These are phyloP conservation scores for Cydia strobilella DNA, from an alignment of 1,140 invertebrate genomes.

Conservation along the genomic window DNA sequence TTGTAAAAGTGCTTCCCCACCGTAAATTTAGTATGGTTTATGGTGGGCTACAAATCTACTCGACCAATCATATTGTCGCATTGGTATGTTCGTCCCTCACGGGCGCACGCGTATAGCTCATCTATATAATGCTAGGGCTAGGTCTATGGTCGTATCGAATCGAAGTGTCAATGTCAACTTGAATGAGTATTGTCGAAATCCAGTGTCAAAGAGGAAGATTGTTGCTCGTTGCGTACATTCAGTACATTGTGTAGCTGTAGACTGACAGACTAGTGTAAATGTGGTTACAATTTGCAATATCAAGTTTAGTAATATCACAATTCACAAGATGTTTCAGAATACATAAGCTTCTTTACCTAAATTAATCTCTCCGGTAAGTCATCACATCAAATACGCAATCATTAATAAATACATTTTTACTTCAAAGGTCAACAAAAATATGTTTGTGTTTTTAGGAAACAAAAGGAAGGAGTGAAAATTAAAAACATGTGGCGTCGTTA, in stretches of 20 bases:
- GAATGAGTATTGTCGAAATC: neutral
- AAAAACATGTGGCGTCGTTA: slow-evolving; percentile 2
- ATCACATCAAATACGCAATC: neutral
- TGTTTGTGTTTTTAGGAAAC: slow-evolving; percentile 16
- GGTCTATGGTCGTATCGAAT: neutral
- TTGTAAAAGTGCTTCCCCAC: too few species aligned
- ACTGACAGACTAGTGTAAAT: too few species aligned
- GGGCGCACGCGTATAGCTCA: too few species aligned
- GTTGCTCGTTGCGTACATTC: too few species aligned
- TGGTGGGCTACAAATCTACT: too few species aligned
- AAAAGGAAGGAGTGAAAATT: neutral
- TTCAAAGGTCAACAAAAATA: neutral
- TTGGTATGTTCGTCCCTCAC: too few species aligned
- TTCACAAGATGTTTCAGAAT: neutral
- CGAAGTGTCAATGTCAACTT: neutral
- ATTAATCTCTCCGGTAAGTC: neutral
- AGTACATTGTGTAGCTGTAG: slow-evolving; percentile 1
- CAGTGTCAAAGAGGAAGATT: neutral
- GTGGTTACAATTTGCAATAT: slow-evolving; percentile 9
- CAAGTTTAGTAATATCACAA: neutral
- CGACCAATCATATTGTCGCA: too few species aligned
- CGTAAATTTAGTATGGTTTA: too few species aligned
- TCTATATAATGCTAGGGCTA: too few species aligned
- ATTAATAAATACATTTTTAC: neutral
- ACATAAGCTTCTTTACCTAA: neutral